Evolutionary conservation across 2,797 vertebrate species (phyloP).

Genomic region (Melanotaenia trifasciata): DNA sequence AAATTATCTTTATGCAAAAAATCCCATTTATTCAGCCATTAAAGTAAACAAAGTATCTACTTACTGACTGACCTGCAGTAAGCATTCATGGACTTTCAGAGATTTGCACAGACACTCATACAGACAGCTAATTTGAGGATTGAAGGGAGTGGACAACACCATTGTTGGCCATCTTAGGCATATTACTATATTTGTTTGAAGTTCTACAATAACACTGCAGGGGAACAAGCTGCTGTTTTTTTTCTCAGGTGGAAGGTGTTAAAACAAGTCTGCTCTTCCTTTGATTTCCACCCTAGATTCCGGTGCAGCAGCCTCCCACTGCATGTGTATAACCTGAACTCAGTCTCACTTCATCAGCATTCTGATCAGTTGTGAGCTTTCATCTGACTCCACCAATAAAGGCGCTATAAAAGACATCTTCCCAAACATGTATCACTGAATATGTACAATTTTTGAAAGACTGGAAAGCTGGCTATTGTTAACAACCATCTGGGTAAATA

Average conservation of each 20-base stretch:
- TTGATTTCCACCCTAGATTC: not conserved
- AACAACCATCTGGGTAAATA: too few species aligned
- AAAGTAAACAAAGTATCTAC: too few species aligned
- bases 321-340: slow-evolving; percentile 4
- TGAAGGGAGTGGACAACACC: too few species aligned
- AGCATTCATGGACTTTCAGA: not conserved
- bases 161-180: too few species aligned
- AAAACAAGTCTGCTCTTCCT: not conserved
- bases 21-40: too few species aligned
- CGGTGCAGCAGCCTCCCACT: not conserved
- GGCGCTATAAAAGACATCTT: slow-evolving; percentile 15
- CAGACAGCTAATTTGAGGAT: too few species aligned
- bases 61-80: too few species aligned
- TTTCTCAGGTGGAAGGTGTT: too few species aligned
- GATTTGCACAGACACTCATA: not conserved
- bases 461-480: not conserved
- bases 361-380: slow-evolving; percentile 19
- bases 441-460: not conserved
- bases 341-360: not conserved
- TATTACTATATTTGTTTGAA: too few species aligned
- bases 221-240: not conserved
- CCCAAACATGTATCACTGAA: slow-evolving; percentile 10
- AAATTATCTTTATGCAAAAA: too few species aligned
- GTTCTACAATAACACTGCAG: not conserved
- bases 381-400: slow-evolving; percentile 19